Conservation (phyloP, 2,888 invertebrate species). For the Teleiodes luculella region DNA sequence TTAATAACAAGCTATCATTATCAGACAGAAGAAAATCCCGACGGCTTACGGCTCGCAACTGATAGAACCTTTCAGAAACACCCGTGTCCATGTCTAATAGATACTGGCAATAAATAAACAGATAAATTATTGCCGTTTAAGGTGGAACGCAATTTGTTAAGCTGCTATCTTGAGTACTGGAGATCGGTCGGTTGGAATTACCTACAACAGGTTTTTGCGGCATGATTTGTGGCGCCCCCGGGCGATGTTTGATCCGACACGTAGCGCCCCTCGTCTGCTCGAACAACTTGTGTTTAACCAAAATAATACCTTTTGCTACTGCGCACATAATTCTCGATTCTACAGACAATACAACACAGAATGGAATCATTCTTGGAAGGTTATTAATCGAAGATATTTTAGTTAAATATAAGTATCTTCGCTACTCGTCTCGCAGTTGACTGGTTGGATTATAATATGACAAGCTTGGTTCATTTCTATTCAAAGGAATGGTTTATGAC, state of each 20-base stretch:
- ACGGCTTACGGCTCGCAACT: neutral
- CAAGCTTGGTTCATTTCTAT: neutral
- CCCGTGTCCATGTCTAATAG: slow-evolving; percentile 28
- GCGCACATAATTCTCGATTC: slow-evolving; percentile 26
- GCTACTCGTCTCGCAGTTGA: too few species aligned
- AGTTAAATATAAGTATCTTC: too few species aligned
- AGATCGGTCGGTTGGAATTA: slow-evolving; percentile 62
- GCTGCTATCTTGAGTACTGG: slow-evolving; percentile 62
- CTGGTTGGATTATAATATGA: too few species aligned
- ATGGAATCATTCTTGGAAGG: too few species aligned
- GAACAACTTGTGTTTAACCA: slow-evolving; percentile 63
- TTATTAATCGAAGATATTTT: too few species aligned
- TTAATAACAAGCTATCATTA: slow-evolving; percentile 5
- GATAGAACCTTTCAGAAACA: slow-evolving; percentile 6
- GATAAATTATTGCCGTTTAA: slow-evolving; percentile 69
- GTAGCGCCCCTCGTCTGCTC: slow-evolving; percentile 46
- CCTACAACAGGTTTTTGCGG: slow-evolving; percentile 73
- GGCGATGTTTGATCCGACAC: slow-evolving; percentile 69
- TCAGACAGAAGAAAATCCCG: neutral
- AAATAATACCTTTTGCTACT: slow-evolving; percentile 54
- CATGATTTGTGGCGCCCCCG: slow-evolving; percentile 72
- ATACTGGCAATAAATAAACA: slow-evolving; percentile 64
- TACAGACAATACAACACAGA: neutral
- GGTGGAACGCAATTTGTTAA: slow-evolving; percentile 70
- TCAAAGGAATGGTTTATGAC: neutral